Evolutionary conservation across 1,140 invertebrate species (phyloP).

Genomic region (Subanguina moxae): DNA sequence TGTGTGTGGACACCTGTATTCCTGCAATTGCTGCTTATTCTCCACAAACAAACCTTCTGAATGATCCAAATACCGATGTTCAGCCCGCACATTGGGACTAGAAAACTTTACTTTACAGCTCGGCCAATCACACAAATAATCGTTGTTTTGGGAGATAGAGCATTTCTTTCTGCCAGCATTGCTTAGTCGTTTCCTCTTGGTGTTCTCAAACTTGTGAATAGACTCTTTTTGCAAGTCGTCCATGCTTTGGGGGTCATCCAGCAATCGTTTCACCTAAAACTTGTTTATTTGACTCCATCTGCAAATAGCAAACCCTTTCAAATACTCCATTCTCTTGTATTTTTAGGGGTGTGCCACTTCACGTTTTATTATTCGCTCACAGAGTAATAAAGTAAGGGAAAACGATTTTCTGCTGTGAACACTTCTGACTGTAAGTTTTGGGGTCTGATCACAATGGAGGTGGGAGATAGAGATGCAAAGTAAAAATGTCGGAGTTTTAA

Average conservation of each 20-base stretch:
- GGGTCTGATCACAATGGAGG: no score
- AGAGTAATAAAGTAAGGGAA: no score
- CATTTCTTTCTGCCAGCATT: not conserved
- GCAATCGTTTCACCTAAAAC: constrained; percentile 5
- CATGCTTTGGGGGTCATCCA: constrained; percentile 10
- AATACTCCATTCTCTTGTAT: no score
- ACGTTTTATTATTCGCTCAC: no score
- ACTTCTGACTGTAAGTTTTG: no score
- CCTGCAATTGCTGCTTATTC: constrained; percentile 12
- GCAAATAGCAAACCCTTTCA: no score
- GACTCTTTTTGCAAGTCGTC: constrained; percentile 11
- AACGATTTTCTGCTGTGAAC: no score
- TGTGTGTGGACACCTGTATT: constrained; percentile 7
- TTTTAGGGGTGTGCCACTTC: no score
- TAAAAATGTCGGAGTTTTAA: no score
- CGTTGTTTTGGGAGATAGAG: no score
- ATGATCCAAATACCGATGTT: constrained; percentile 6
- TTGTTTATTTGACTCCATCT: not conserved
- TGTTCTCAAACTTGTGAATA: constrained; percentile 4
- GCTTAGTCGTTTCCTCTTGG: not conserved
- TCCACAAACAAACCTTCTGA: constrained; percentile 15
- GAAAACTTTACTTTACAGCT: constrained; percentile 8
- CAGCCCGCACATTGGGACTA: not conserved
- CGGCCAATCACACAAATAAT: constrained; percentile 18
- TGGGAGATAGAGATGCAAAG: no score